Percentiles rank a stretch among this genome's conserved stretches.
Conservation (phyloP, 2,797 vertebrate species). For the Tokudaia tokunoshimensis region DNA sequence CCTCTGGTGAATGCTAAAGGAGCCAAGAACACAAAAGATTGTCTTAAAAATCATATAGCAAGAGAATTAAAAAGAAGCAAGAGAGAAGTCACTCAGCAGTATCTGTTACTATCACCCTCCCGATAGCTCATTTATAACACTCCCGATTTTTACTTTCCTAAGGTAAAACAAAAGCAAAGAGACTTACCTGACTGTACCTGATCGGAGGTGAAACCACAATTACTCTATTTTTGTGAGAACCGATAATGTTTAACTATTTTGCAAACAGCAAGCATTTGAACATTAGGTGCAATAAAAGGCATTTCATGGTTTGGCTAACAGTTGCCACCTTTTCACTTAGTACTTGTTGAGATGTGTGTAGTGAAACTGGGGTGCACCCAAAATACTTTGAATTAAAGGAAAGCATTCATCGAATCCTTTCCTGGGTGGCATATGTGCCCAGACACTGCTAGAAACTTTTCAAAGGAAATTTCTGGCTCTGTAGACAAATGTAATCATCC, state of each 20-base stretch:
- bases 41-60: background rate
- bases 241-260: slow-evolving; percentile 40
- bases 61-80: background rate
- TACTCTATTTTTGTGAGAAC: background rate
- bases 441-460: slow-evolving; percentile 41
- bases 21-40: slow-evolving; percentile 38
- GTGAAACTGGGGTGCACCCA: slow-evolving; percentile 26
- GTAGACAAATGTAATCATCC: background rate
- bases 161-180: slow-evolving; percentile 54
- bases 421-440: background rate
- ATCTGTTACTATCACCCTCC: background rate
- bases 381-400: slow-evolving; percentile 23
- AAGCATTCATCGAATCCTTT: slow-evolving; percentile 12
- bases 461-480: slow-evolving; percentile 1
- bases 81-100: background rate
- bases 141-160: background rate
- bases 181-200: background rate
- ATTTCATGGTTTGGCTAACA: slow-evolving; percentile 49
- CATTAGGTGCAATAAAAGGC: background rate
- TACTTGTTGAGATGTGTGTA: background rate
- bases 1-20: slow-evolving; percentile 74
- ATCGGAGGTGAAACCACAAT: background rate
- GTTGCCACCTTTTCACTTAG: slow-evolving; percentile 49
- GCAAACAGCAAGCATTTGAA: slow-evolving; percentile 45
- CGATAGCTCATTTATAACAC: background rate